phyloP scores from a whole-genome alignment of 1,140 invertebrate species.

The Scaptomyza graminum region DNA sequence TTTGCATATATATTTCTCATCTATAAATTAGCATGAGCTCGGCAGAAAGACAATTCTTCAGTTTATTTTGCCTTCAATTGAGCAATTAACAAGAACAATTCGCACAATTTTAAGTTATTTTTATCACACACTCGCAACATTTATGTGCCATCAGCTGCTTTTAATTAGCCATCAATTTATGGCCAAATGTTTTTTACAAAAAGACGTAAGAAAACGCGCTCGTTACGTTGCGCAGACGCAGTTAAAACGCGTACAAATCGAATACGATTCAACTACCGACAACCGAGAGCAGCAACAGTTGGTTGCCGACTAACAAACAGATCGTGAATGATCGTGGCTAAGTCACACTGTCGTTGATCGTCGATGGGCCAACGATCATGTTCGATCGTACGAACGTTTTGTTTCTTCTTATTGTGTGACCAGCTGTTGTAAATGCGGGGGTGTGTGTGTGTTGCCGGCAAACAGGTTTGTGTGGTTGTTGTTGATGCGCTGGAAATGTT shows the following conservation, averaged over 20 bases:
- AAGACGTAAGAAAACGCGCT: slow-evolving; percentile 13
- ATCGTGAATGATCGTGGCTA: slow-evolving; percentile 43
- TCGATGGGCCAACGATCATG: slow-evolving; percentile 37
- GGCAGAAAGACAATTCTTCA: slow-evolving; percentile 34
- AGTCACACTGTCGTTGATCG: slow-evolving; percentile 1
- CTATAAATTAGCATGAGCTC: slow-evolving; percentile 65
- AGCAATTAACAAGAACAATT: slow-evolving; percentile 28
- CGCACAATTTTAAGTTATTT: slow-evolving; percentile 27
- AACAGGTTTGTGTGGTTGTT: slow-evolving; percentile 15
- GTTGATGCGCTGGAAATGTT: neutral
- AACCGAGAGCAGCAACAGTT: slow-evolving; percentile 71
- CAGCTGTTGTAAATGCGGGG: slow-evolving; percentile 35
- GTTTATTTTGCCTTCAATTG: slow-evolving; percentile 33
- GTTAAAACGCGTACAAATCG: slow-evolving; percentile 9
- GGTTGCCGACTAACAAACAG: slow-evolving; percentile 62
- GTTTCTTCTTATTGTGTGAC: slow-evolving; percentile 3
- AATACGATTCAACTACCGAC: neutral
- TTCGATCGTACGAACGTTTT: slow-evolving; percentile 34
- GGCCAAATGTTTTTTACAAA: slow-evolving; percentile 32
- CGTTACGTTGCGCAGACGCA: slow-evolving; percentile 1
- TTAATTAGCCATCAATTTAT: slow-evolving; percentile 47
- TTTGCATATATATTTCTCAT: slow-evolving; percentile 23
- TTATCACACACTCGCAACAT: slow-evolving; percentile 28
- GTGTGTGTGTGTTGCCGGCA: slow-evolving; percentile 31
- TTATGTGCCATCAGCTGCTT: slow-evolving; percentile 45